These are phyloP conservation scores for Nemapogon koenigi DNA, from an alignment of 2,888 invertebrate genomes.

Conservation along the genomic window DNA sequence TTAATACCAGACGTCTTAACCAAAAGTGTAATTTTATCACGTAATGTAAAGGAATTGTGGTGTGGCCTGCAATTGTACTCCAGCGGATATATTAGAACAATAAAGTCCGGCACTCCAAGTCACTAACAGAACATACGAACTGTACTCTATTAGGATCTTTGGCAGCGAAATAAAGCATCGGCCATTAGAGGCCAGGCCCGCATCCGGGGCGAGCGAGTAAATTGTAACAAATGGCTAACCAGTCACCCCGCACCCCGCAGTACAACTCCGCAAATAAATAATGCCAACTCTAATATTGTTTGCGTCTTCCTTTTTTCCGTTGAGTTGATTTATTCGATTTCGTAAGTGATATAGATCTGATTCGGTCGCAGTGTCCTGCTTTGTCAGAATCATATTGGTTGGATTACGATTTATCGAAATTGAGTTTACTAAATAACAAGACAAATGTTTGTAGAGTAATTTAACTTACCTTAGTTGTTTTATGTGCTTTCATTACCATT, in stretches of 20 bases:
- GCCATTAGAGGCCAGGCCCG: slow-evolving; percentile 30
- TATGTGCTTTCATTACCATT: too few relatives aligned
- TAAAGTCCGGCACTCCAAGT: too few relatives aligned
- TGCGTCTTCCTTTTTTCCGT: slow-evolving; percentile 30
- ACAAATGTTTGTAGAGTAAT: too few relatives aligned
- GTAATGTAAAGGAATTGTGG: too few relatives aligned
- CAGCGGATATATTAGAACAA: too few relatives aligned
- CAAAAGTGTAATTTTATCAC: too few relatives aligned
- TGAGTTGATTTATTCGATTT: slow-evolving; percentile 27
- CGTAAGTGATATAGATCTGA: slow-evolving; percentile 14
- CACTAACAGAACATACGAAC: slow-evolving; percentile 1
- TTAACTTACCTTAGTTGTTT: too few relatives aligned
- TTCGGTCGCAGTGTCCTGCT: slow-evolving; percentile 7
- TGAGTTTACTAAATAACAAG: too few relatives aligned
- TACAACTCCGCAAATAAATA: slow-evolving; percentile 17
- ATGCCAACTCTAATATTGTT: slow-evolving; percentile 28
- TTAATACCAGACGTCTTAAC: too few relatives aligned
- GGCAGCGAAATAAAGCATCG: slow-evolving; percentile 32
- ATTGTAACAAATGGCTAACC: slow-evolving; percentile 30
- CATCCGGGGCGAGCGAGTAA: slow-evolving; percentile 28
- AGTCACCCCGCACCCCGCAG: not conserved
- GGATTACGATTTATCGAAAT: not conserved
- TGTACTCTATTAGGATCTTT: slow-evolving; percentile 22
- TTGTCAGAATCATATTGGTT: slow-evolving; percentile 4
- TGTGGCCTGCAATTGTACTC: too few relatives aligned